Conservation (phyloP, 2,113 vertebrate genomes). For the Panurus biarmicus region DNA sequence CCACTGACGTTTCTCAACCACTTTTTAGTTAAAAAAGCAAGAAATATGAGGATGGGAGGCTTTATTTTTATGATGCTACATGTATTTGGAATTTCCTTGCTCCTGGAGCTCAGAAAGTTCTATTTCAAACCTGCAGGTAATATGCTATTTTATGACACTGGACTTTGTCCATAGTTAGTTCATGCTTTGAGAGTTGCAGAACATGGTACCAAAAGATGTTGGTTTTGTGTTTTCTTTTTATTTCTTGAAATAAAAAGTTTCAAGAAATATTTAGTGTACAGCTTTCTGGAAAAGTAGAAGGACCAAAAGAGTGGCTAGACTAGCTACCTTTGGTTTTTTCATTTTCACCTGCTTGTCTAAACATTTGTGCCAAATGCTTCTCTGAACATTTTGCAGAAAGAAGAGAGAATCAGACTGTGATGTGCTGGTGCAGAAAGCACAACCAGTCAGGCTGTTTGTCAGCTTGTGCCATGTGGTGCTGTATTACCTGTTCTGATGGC, state of each 20-base stretch:
- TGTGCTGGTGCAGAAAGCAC: not conserved
- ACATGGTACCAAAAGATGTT: not conserved
- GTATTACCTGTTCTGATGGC: not conserved
- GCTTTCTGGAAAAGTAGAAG: not conserved
- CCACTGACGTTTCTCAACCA: not conserved
- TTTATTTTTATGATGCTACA: not conserved
- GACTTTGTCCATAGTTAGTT: not conserved
- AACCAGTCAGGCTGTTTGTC: not conserved
- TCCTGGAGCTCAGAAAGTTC: not conserved
- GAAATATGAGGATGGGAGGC: not conserved
- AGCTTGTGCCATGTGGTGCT: not conserved
- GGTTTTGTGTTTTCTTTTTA: not conserved
- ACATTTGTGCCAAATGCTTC: not conserved
- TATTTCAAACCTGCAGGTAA: not conserved
- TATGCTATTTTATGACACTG: not conserved
- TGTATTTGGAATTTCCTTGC: not conserved
- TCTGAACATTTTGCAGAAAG: not conserved
- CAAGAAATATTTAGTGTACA: not conserved
- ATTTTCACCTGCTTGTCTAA: not conserved
- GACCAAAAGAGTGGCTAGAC: not conserved
- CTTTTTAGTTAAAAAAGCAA: constrained; percentile 27
- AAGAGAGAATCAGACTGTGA: not conserved
- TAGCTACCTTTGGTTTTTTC: not conserved
- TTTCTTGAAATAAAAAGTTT: not conserved
- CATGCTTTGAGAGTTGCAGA: not conserved